Conservation (phyloP, 2,113 vertebrate species). For the Megalops atlanticus region DNA sequence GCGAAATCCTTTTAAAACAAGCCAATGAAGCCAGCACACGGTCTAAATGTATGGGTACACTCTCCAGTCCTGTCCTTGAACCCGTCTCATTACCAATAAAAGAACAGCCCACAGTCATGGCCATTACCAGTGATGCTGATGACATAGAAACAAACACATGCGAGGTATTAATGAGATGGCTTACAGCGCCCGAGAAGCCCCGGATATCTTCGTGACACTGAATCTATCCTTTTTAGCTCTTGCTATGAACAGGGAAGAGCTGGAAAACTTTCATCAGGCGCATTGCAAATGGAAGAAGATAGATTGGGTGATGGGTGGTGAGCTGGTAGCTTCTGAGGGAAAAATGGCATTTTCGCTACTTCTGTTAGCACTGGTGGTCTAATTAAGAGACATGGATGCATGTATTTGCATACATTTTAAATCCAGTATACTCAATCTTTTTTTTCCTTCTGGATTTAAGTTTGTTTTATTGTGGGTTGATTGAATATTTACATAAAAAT, state of each 20-base stretch:
- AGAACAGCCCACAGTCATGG: slow-evolving; percentile 37
- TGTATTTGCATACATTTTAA: slow-evolving; percentile 14
- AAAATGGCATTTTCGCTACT: neutral
- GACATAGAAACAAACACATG: neutral
- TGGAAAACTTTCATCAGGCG: neutral
- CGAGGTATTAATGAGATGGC: too few relatives aligned
- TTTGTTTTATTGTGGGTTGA: neutral
- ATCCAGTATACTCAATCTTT: neutral
- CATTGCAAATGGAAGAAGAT: neutral
- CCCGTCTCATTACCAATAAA: slow-evolving; percentile 46
- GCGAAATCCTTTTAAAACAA: neutral
- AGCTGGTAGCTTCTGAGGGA: neutral
- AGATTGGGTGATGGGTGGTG: neutral
- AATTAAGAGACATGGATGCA: slow-evolving; percentile 1
- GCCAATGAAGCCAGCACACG: neutral
- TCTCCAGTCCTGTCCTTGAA: slow-evolving; percentile 38
- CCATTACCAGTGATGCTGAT: slow-evolving; percentile 34
- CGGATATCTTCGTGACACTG: neutral
- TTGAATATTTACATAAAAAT: too few relatives aligned
- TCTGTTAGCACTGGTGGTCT: neutral
- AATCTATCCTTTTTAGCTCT: neutral
- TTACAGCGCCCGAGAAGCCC: neutral
- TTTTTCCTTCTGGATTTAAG: neutral
- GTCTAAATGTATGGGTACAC: neutral
- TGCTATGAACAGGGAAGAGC: neutral